Base-by-base conservation (phyloP, 2,113 vertebrate species). In the Coptodon rendalli region DNA sequence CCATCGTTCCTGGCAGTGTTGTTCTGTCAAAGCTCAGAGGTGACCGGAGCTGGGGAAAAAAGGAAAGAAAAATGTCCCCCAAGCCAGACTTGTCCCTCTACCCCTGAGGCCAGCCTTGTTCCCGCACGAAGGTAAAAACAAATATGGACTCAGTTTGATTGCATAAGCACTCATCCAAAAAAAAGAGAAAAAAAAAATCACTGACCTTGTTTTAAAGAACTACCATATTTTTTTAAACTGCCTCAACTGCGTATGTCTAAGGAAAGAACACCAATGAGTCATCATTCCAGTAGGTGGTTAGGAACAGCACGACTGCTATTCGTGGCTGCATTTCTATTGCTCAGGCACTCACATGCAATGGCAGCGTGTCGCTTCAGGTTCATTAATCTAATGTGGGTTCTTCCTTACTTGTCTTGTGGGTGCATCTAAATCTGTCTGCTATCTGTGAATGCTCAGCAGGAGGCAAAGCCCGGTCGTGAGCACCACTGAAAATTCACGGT, bases 11-110 rank as follows among this genome's bases (percentile, higher is more conserved):
- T 94, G 91, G 90, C 92, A 93, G 68, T 91, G 89, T 89, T 93
- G 89, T 93, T 93, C 86, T 94, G 83, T 86, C 88, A 89, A 90
- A 89, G 88, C 94, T 91, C 87, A 85, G 90, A 93, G 92, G 90
- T 93, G 93, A 93, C 84, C 80, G 24, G n/a, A 63, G 80, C 82
- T 54, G 50, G 48, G 57, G 6, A 7, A 36, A 57, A 43, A 40
- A 52, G 66, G 61, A 61, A 36, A 76, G n/a, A 53, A 83, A 91
- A 90, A 84, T 76, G 79, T 82, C 90, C 89, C 92, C 57, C 5
- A 85, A 85, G 82, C 71, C 63, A 73, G 68, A 82, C 54, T 89
- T 73, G 61, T 82, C 83, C 86, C 19, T 27, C 56, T n/a, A 9
- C 84, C 84, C 84, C 73, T 11, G 57, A 87, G 88, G 85, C 83